A percentile compares a stretch with the other conserved stretches of the same genome.
These are phyloP conservation scores for Hydrozoanthus tunicans DNA, from an alignment of 64 coral and sea anemone species.

Conservation along the genomic window DNA sequence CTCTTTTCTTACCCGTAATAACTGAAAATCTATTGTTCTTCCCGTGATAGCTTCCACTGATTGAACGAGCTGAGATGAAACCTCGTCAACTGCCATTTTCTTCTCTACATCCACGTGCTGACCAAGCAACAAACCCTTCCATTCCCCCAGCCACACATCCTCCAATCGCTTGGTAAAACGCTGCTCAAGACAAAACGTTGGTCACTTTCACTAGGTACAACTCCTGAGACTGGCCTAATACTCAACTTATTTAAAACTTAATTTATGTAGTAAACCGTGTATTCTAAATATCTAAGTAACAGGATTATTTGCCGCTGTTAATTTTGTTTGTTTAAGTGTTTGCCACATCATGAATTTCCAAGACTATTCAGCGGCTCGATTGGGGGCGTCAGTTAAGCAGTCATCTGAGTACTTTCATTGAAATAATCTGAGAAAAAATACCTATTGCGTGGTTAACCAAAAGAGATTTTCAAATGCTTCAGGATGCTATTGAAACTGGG, in stretches of 20 bases:
- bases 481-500: too few species aligned
- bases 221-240: too few species aligned
- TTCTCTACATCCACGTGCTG: constrained; percentile 41
- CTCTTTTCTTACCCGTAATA: constrained; percentile 47
- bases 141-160: constrained; percentile 75
- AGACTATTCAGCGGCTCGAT: too few species aligned
- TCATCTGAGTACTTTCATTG: too few species aligned
- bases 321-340: too few species aligned
- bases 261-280: not conserved
- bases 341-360: too few species aligned
- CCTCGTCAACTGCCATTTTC: constrained; percentile 3
- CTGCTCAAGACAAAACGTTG: constrained; percentile 32
- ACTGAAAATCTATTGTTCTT: constrained; percentile 25
- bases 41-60: constrained; percentile 17
- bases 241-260: not conserved
- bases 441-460: too few species aligned
- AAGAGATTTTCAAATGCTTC: too few species aligned
- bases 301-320: too few species aligned
- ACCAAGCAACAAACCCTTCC: constrained; percentile 78
- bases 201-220: not conserved
- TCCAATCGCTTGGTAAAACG: constrained; percentile 68
- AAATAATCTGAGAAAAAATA: too few species aligned
- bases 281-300: too few species aligned
- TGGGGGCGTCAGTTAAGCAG: too few species aligned
- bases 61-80: constrained; percentile 33